These are phyloP conservation scores for Yponomeuta malinellus DNA, from an alignment of 2,888 invertebrate genomes.

Conservation along the genomic window DNA sequence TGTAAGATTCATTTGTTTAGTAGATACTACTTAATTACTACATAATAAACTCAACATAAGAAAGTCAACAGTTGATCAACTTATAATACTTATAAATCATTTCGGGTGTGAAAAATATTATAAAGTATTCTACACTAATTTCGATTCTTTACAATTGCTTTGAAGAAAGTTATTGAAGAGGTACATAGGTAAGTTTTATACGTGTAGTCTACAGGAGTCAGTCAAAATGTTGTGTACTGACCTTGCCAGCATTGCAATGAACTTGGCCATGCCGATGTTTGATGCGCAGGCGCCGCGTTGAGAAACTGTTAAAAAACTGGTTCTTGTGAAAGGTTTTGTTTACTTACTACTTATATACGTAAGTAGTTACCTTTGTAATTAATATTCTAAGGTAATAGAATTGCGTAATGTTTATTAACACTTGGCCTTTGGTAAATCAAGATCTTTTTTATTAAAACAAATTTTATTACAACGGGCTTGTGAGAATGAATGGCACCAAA, in stretches of 20 bases:
- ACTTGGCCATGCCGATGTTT: conserved; percentile 19
- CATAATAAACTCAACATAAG: too few species aligned
- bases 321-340: neutral
- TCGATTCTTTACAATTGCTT: too few species aligned
- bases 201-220: neutral
- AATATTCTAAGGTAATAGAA: neutral
- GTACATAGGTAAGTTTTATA: neutral
- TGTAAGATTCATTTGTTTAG: too few species aligned
- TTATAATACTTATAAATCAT: too few species aligned
- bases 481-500: too few species aligned
- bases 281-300: conserved; percentile 8
- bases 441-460: neutral
- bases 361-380: conserved; percentile 1
- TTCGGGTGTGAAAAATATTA: too few species aligned
- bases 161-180: too few species aligned
- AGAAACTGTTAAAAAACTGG: conserved; percentile 8
- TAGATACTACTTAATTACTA: too few species aligned
- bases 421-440: neutral
- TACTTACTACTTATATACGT: neutral
- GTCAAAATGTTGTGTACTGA: neutral
- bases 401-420: neutral
- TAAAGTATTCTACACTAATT: too few species aligned
- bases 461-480: neutral
- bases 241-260: conserved; percentile 17
- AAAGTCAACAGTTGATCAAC: too few species aligned